Conservation (phyloP, 1,140 invertebrate species). For the Drosophila nebulosa region DNA sequence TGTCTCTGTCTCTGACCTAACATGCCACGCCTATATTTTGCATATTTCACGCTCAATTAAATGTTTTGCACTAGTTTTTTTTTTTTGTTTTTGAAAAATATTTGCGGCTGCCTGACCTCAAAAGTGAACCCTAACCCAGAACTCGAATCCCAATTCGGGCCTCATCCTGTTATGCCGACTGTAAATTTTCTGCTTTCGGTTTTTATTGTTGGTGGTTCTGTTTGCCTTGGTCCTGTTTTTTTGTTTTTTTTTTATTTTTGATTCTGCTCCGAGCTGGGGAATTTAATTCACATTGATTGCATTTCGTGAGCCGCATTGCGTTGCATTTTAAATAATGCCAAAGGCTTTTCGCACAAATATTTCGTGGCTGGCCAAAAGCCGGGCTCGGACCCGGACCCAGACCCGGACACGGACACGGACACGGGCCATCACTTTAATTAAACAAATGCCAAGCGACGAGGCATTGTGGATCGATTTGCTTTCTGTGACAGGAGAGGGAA, state of each 20-base stretch:
- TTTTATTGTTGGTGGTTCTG: slow-evolving; percentile 19
- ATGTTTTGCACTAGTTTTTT: slow-evolving; percentile 23
- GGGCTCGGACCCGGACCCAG: not conserved
- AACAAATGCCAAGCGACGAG: slow-evolving; percentile 66
- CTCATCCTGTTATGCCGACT: slow-evolving; percentile 12
- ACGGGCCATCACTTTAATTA: slow-evolving; percentile 70
- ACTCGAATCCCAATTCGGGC: slow-evolving; percentile 18
- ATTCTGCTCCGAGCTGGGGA: slow-evolving; percentile 46
- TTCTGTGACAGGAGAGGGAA: slow-evolving; percentile 20
- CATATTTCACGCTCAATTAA: slow-evolving; percentile 73
- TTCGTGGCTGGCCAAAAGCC: slow-evolving; percentile 5
- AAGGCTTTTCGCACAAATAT: slow-evolving; percentile 50
- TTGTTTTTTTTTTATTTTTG: not conserved
- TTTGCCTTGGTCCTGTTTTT: not conserved
- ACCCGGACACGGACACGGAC: not conserved
- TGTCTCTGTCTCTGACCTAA: not conserved
- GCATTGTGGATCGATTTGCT: slow-evolving; percentile 40
- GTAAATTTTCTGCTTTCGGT: slow-evolving; percentile 21
- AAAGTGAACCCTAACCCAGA: slow-evolving; percentile 41
- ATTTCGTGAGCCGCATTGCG: slow-evolving; percentile 74
- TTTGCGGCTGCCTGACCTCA: slow-evolving; percentile 55
- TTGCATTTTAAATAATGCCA: slow-evolving; percentile 79
- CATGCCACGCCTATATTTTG: not conserved
- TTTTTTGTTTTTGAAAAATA: slow-evolving; percentile 46
- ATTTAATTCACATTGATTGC: slow-evolving; percentile 78